A percentile compares a stretch with the other conserved stretches of the same genome.
Conservation (phyloP, 2,113 vertebrate genomes). For the Chloropsis cyanopogon region DNA sequence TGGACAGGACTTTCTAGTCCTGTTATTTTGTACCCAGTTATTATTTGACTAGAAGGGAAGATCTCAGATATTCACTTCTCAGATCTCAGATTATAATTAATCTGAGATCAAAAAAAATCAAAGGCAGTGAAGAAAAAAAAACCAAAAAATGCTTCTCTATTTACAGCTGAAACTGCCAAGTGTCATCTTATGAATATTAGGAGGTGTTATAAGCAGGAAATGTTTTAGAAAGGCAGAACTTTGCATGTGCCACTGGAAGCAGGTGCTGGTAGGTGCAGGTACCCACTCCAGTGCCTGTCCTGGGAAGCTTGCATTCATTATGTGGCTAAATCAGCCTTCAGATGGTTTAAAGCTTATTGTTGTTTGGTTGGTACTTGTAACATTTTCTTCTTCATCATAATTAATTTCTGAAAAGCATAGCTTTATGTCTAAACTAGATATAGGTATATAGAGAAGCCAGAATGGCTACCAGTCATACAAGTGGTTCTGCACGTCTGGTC, state of each 20-base stretch:
- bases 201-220: background rate
- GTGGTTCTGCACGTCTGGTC: background rate
- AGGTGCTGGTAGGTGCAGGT: background rate
- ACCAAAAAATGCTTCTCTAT: background rate
- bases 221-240: background rate
- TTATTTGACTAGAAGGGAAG: background rate
- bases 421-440: background rate
- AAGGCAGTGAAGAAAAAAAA: background rate
- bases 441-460: background rate
- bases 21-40: background rate
- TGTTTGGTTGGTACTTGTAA: background rate
- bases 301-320: background rate
- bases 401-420: background rate
- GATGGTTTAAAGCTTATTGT: background rate
- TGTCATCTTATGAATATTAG: background rate
- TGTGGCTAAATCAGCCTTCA: background rate
- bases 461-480: background rate
- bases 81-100: background rate
- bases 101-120: background rate
- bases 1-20: fast-evolving
- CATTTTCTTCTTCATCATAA: background rate
- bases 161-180: background rate
- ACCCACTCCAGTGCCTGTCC: background rate
- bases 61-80: too few relatives aligned
- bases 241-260: background rate